Evolutionary conservation across 2,113 vertebrate species (phyloP).

Genomic region (Tympanuchus pallidicinctus): DNA sequence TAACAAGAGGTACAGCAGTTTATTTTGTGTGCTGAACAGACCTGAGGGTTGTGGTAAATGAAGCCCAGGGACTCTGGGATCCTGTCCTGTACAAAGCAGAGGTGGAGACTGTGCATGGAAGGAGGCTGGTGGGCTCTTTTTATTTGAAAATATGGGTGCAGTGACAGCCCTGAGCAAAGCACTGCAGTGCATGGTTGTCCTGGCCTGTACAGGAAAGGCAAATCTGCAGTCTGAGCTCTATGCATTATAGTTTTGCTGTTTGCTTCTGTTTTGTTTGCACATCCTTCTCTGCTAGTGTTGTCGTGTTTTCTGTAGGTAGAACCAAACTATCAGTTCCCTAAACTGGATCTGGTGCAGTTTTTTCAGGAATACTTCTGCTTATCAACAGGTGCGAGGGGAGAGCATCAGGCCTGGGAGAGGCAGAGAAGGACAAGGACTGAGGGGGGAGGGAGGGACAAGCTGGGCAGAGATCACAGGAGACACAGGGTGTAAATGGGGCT

Average conservation of each 20-base stretch:
- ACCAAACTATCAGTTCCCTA: not conserved
- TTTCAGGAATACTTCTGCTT: not conserved
- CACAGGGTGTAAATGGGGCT: too few species aligned
- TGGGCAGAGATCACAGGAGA: not conserved
- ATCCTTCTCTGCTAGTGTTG: not conserved
- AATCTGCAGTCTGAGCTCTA: not conserved
- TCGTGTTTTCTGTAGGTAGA: not conserved
- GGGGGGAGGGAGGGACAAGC: not conserved
- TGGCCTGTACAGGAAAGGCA: not conserved
- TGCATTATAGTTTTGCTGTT: not conserved
- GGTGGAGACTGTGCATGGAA: rapidly evolving
- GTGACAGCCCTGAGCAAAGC: not conserved
- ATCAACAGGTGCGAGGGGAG: not conserved
- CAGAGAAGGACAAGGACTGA: not conserved
- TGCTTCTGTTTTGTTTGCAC: not conserved
- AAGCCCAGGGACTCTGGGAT: not conserved
- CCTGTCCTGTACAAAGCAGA: not conserved
- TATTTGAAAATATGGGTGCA: rapidly evolving
- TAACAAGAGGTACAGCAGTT: slow-evolving; percentile 83
- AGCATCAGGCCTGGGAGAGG: not conserved
- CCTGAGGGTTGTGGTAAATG: not conserved
- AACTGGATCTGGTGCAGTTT: not conserved
- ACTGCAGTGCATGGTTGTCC: rapidly evolving
- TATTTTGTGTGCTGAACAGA: not conserved
- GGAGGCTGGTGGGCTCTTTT: not conserved